Evolutionary conservation across 2,797 vertebrate genomes (phyloP).

Genomic region (Pempheris klunzingeri): DNA sequence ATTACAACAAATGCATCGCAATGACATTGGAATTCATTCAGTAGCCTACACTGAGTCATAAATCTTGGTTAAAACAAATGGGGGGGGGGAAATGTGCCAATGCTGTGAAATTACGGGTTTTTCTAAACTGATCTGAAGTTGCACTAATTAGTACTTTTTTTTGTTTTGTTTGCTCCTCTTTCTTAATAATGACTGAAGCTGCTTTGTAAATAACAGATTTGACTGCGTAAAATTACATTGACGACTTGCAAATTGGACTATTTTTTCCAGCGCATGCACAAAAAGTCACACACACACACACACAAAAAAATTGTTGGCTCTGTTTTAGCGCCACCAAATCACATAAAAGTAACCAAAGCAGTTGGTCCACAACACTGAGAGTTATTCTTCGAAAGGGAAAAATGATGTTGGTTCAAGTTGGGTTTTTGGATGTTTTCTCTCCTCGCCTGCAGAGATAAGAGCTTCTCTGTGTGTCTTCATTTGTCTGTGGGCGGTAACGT

Average conservation of each 20-base stretch:
- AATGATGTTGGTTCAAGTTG: slow-evolving; percentile 55
- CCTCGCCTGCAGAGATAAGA: slow-evolving; percentile 71
- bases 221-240: background rate
- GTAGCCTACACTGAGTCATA: no score
- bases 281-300: slow-evolving; percentile 7
- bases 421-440: slow-evolving; percentile 45
- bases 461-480: slow-evolving; percentile 76
- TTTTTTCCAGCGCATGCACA: background rate
- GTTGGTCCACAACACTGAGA: slow-evolving; percentile 7
- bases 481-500: slow-evolving; percentile 85
- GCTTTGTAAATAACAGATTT: background rate
- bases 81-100: background rate
- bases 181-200: background rate
- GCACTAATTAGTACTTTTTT: background rate
- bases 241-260: background rate
- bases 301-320: background rate
- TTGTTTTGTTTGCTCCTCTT: background rate
- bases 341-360: slow-evolving; percentile 7
- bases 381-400: slow-evolving; percentile 39
- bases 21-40: background rate
- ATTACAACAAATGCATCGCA: background rate
- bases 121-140: background rate
- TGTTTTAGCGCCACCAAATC: slow-evolving; percentile 11
- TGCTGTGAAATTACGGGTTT: background rate
- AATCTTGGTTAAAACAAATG: background rate